Evolutionary conservation across 2,888 invertebrate genomes (phyloP), one percentile per base, ranked within the genome.

Genomic region (Linnaemya vulpina): DNA sequence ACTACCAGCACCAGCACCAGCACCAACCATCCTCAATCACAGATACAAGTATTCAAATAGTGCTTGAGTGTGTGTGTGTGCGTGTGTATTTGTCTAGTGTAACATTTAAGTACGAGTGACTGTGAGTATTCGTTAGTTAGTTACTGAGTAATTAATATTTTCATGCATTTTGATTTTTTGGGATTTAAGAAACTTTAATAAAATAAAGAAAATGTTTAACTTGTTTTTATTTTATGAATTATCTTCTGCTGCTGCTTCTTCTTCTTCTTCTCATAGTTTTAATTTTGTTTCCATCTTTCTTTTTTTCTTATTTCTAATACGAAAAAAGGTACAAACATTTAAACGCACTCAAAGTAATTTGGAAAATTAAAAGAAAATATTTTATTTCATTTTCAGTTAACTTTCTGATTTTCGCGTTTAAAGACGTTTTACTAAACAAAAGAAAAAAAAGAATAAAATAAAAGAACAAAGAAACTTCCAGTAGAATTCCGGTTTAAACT

Each of bases 81-180:
- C 53, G 10, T 49, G 62, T 58, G 9, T 60, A 30, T 58, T 49
- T 79, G 58, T 68, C 65, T 63, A 86, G 62, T 53, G 40, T 11
- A 53, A 25, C 9, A 55, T 80, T 85, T 80, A 62, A 86, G 62
- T n/a, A n/a, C n/a, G n/a, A n/a, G n/a, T n/a, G n/a, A n/a, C n/a
- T n/a, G n/a, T n/a, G n/a, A n/a, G n/a, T 87, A 55, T 53, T 51
- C 62, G 86, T 25, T 71, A 79, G 85, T 38, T 77, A 67, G 86
- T 84, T 86, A 80, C 80, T 84, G 88, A 88, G 75, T 89, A 88
- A 90, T 91, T 89, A 90, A 90, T 90, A 91, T 90, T 91, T 91
- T 91, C 91, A 91, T 91, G 91, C 90, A 90, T 87, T 90, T 90
- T 91, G 90, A 89, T 90, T 91, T 90, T 90, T 91, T 90, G 89